Conservation (phyloP, 2,113 vertebrate species). For the human region GRCh38 chr9:97524501-97525000, state of each 20-base stretch:
- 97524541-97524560: too few relatives aligned
- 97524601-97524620: neutral
- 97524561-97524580: neutral
- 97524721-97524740: neutral
- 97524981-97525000: neutral
- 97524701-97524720: neutral
- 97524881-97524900: neutral
- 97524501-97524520: neutral
- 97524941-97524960: neutral
- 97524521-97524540: neutral
- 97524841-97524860: neutral
- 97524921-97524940: neutral
- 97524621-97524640: neutral
- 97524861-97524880: neutral
- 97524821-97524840: neutral
- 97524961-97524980: neutral
- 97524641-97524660: neutral
- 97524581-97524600: neutral
- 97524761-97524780: neutral
- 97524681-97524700: neutral
- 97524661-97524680: neutral
- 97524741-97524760: too few relatives aligned
- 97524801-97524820: neutral
- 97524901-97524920: neutral
- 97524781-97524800: neutral